phyloP scores from a whole-genome alignment of 1,140 invertebrate species.

The Megalopta genalis region DNA sequence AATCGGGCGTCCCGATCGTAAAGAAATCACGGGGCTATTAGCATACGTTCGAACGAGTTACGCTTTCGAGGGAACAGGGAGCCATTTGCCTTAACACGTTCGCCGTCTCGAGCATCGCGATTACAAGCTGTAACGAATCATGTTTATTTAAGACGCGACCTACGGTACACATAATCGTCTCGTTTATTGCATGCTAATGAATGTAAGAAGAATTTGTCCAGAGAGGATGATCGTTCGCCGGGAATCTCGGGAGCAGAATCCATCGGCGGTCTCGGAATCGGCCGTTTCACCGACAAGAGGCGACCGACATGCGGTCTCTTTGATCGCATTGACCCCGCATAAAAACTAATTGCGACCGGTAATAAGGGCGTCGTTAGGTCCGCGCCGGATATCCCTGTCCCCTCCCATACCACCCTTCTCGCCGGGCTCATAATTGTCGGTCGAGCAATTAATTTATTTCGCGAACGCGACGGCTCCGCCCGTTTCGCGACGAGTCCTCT shows the following conservation, averaged over 20 bases:
- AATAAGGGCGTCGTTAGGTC: slow-evolving; percentile 39
- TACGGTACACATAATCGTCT: too few species aligned
- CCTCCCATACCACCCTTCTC: not conserved
- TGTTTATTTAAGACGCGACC: too few species aligned
- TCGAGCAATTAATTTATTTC: slow-evolving; percentile 47
- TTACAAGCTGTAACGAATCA: too few species aligned
- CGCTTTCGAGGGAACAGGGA: too few species aligned
- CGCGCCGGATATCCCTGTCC: not conserved
- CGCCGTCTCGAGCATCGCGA: too few species aligned
- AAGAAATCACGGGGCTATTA: slow-evolving; percentile 5
- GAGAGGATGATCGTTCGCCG: too few species aligned
- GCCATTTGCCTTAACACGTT: too few species aligned
- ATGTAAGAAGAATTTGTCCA: too few species aligned
- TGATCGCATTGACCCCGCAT: slow-evolving; percentile 29
- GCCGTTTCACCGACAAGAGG: not conserved
- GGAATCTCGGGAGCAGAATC: too few species aligned
- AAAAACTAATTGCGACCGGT: slow-evolving; percentile 41
- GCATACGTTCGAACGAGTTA: too few species aligned
- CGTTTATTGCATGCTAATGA: too few species aligned
- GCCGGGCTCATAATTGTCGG: slow-evolving; percentile 36
- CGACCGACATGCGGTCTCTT: not conserved
- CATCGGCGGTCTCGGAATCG: not conserved
- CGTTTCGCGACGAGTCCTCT: slow-evolving; percentile 8
- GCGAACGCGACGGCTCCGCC: not conserved
- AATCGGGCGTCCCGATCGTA: not conserved